Evolutionary conservation across 1,140 invertebrate genomes (phyloP), one percentile per base, ranked within the genome.

Genomic region (Mamestra configurata): DNA sequence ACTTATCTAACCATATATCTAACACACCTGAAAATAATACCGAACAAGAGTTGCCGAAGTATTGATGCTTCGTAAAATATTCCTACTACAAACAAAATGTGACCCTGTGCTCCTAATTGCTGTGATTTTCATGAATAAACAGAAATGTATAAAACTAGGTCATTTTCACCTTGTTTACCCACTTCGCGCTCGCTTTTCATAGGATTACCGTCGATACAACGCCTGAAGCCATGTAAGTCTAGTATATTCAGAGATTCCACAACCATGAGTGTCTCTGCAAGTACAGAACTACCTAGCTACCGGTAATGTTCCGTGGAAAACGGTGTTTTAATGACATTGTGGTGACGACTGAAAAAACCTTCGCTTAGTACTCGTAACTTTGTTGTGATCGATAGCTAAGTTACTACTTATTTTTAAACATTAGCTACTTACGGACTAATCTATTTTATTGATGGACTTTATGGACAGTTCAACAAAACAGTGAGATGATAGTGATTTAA

Each of bases 211-310:
- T 43, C 55, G 15, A 40, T 64, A 59, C 37, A 31, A 49, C 40
- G 40, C 43, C 57, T 64, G 73, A 76, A 76, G 73, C 73, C 73
- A 59, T 64, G 37, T 64, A 76, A 76, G 73, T 57, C 57, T 61
- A 40, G 73, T 76, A 35, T 59, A 76, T 76, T 64, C 57, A 49
- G 40, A 64, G 73, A 76, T 76, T 76, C 35, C 24, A 31, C 40
- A 64, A 51, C 46, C 55, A 61, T 22, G 40, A 40, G 73, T 64
- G 20, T 27, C 27, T 46, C 15, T 59, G n/a, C 49, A 20, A 18
- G 35, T 20, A 76, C 55, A 37, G 55, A 76, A 46, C 57, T 51
- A 24, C 8, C 8, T 22, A 59, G 10, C 37, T 40, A 40, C 37
- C 37, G 37, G 37, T 40, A 40, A 40, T 10, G 37, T 40, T 40